These are phyloP conservation scores for Cyclophora punctaria DNA, from an alignment of 2,888 invertebrate species.

Conservation along the genomic window DNA sequence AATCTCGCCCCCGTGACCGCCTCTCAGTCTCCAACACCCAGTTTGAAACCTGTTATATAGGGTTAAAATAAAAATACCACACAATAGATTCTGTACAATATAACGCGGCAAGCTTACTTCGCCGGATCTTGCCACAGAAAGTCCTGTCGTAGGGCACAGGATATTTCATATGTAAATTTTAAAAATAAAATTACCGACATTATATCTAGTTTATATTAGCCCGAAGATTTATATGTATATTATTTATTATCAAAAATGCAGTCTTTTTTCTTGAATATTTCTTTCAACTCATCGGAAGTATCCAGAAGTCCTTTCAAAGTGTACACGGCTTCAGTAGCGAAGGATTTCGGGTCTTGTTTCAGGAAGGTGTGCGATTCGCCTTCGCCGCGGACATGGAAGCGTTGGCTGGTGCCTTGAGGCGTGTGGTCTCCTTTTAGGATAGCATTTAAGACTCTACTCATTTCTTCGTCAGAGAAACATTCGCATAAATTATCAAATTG, in stretches of 20 bases:
- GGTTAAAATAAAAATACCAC: too few species aligned
- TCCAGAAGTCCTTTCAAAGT: slow-evolving; percentile 38
- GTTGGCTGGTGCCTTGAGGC: neutral
- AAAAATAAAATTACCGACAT: too few species aligned
- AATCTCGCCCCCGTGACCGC: too few species aligned
- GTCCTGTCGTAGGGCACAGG: too few species aligned
- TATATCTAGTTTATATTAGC: too few species aligned
- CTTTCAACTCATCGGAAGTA: slow-evolving; percentile 36
- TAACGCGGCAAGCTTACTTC: too few species aligned
- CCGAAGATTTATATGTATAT: too few species aligned
- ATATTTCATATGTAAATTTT: neutral
- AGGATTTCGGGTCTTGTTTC: slow-evolving; percentile 21
- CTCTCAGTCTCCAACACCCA: too few species aligned
- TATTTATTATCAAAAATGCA: slow-evolving; percentile 17
- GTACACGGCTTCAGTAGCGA: slow-evolving; percentile 37
- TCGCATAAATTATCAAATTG: slow-evolving; percentile 45
- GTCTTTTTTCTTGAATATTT: slow-evolving; percentile 44
- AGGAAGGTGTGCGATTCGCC: slow-evolving; percentile 10
- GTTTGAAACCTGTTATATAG: too few species aligned
- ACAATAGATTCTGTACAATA: too few species aligned
- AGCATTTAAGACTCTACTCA: slow-evolving; percentile 26
- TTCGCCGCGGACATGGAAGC: neutral
- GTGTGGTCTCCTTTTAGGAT: slow-evolving; percentile 11
- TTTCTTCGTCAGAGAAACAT: slow-evolving; percentile 46
- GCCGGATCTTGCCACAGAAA: too few species aligned